Evolutionary conservation across 2,888 invertebrate species (phyloP), one percentile per base, ranked within the genome.

Genomic region (Meliscaeva auricollis): DNA sequence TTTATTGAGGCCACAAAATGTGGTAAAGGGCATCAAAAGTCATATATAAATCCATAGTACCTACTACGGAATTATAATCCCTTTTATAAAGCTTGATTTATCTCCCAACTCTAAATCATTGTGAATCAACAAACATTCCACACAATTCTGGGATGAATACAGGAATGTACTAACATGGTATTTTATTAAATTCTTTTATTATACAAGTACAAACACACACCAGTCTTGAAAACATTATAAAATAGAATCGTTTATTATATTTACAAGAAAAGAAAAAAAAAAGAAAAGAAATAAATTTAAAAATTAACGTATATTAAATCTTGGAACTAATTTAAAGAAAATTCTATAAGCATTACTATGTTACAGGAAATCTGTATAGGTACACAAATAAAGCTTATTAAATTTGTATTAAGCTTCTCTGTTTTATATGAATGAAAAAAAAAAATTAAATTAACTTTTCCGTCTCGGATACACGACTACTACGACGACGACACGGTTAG

Each of bases 391-490:
- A 41, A 60, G 41, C 38, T 60, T 41, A 22, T 60, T 41, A n/a
- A 60, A 60, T 60, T 60, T 60, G 41, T 60, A 13, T n/a, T 58
- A 60, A 60, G 60, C 62, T 62, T 44, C 9, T 8, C 30, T n/a
- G 41, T 44, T 44, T 44, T 62, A 62, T 41, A 20, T 62, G 62
- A 44, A 62, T 62, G 44, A 26, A 60, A 38, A 64, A n/a, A n/a
- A 66, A 68, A 68, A 50, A 41, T 38, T 13, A 48, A 48, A 50
- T 35, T 52, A 17, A 68, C 48, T 30, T 68, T 32, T 68, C 5
- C 9, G 9, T 30, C 46, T 46, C 52, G 35, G 68, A 52, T 68
- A 50, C 38, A 50, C 48, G 35, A 56, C 32, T 9, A 15, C 32
- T 22, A 54, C 30, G 30, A 32, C 30, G 17, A 58, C 3, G 56